A percentile compares a stretch with the other conserved stretches of the same genome.
phyloP scores from a whole-genome alignment of 2,888 invertebrate species.

The Tridacna crocea region DNA sequence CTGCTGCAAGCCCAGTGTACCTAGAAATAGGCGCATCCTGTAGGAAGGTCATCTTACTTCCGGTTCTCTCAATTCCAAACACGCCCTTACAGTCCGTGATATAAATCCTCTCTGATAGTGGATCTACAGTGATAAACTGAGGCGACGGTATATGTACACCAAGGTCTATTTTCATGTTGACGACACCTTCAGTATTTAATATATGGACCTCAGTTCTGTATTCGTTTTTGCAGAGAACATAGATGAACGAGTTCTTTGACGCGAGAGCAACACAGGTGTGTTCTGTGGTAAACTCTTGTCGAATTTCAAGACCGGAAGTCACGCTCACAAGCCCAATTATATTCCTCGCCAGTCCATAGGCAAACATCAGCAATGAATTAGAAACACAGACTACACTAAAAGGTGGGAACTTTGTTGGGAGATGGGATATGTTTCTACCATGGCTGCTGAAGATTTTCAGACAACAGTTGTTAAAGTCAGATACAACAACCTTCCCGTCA shows the following conservation, averaged over 20 bases:
- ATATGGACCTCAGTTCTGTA: slow-evolving; percentile 38
- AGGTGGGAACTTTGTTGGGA: slow-evolving; percentile 27
- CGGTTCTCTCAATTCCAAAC: slow-evolving; percentile 15
- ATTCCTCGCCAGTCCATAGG: slow-evolving; percentile 31
- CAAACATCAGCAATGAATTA: slow-evolving; percentile 25
- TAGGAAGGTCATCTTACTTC: slow-evolving; percentile 19
- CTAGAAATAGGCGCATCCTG: slow-evolving; percentile 30
- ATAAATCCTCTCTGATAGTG: slow-evolving; percentile 25
- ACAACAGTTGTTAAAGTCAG: slow-evolving; percentile 36
- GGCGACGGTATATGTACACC: slow-evolving; percentile 31
- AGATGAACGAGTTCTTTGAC: slow-evolving; percentile 35
- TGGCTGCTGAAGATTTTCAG: slow-evolving; percentile 33
- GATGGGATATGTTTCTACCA: background rate
- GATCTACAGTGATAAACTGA: slow-evolving; percentile 27
- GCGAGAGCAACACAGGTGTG: slow-evolving; percentile 32
- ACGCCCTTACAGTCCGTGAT: slow-evolving; percentile 36
- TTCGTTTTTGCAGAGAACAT: slow-evolving; percentile 33
- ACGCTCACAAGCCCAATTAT: slow-evolving; percentile 24
- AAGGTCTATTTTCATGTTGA: slow-evolving; percentile 34
- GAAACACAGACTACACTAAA: slow-evolving; percentile 32
- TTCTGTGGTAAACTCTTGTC: slow-evolving; percentile 30
- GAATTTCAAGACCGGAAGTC: slow-evolving; percentile 21
- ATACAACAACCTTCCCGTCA: slow-evolving; percentile 36
- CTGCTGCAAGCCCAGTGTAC: slow-evolving; percentile 24
- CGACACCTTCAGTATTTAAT: slow-evolving; percentile 38